A percentile compares a stretch with the other conserved stretches of the same genome.
Conservation (phyloP, 2,797 vertebrate species). For the Leuciscus waleckii region DNA sequence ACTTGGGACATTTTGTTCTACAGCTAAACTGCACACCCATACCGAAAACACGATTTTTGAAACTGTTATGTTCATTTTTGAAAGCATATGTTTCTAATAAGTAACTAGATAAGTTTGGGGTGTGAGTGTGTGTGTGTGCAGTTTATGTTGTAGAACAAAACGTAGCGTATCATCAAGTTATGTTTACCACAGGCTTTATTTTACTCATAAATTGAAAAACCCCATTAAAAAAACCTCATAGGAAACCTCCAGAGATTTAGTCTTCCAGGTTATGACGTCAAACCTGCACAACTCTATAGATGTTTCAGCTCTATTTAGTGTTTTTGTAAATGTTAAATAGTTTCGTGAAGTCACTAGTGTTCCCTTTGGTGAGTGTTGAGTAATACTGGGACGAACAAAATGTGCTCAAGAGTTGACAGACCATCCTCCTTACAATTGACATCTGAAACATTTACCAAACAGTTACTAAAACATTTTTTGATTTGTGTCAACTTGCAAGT, state of each 20-base stretch:
- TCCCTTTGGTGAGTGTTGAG: constrained; percentile 7
- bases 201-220: not conserved
- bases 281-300: not conserved
- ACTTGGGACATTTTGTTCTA: too few relatives aligned
- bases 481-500: not conserved
- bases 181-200: not conserved
- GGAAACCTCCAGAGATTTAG: not conserved
- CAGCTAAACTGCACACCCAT: not conserved
- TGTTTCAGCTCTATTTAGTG: not conserved
- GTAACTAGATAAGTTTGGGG: not conserved
- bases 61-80: not conserved
- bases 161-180: not conserved
- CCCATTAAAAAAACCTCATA: not conserved
- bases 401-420: constrained; percentile 20
- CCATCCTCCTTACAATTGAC: not conserved
- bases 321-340: not conserved
- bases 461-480: not conserved
- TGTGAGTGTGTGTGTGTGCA: too few relatives aligned
- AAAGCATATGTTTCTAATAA: not conserved
- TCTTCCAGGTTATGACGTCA: not conserved
- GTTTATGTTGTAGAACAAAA: not conserved
- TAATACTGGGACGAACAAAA: not conserved
- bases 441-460: not conserved
- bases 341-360: not conserved
- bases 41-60: not conserved